These are phyloP conservation scores for Semotilus atromaculatus DNA, from an alignment of 2,797 vertebrate species.

Conservation along the genomic window DNA sequence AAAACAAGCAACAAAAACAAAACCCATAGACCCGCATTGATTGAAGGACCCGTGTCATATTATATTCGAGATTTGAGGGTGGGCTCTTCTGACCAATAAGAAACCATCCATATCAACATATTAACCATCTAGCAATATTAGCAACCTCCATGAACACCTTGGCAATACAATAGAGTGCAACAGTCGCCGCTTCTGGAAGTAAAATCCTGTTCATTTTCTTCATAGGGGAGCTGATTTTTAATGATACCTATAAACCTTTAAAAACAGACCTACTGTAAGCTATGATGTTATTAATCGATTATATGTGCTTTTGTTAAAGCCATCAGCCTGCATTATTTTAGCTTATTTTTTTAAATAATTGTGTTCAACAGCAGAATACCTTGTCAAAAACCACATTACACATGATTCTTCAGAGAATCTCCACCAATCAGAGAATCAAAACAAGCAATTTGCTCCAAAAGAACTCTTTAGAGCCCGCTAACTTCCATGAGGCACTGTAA, in stretches of 20 bases:
- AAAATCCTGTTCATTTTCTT: not conserved
- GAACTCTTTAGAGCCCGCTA: not conserved
- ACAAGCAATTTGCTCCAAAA: not conserved
- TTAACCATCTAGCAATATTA: not conserved
- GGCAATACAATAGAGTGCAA: not conserved
- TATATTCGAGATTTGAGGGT: too few species aligned
- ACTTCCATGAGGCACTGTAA: not conserved
- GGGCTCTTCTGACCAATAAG: too few species aligned
- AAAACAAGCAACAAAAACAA: not conserved
- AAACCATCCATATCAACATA: too few species aligned
- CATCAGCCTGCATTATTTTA: not conserved
- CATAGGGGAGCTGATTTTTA: not conserved
- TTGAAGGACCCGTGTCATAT: too few species aligned
- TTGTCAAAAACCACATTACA: not conserved
- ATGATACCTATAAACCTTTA: not conserved
- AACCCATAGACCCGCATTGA: not conserved
- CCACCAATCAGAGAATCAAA: not conserved
- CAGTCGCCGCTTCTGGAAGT: not conserved
- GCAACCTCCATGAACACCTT: not conserved
- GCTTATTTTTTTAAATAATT: not conserved
- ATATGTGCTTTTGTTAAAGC: not conserved
- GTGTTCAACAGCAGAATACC: not conserved
- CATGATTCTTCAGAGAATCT: not conserved
- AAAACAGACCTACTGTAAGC: not conserved
- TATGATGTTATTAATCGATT: not conserved